phyloP scores from a whole-genome alignment of 2,888 invertebrate species.

The Tiphia femorata region DNA sequence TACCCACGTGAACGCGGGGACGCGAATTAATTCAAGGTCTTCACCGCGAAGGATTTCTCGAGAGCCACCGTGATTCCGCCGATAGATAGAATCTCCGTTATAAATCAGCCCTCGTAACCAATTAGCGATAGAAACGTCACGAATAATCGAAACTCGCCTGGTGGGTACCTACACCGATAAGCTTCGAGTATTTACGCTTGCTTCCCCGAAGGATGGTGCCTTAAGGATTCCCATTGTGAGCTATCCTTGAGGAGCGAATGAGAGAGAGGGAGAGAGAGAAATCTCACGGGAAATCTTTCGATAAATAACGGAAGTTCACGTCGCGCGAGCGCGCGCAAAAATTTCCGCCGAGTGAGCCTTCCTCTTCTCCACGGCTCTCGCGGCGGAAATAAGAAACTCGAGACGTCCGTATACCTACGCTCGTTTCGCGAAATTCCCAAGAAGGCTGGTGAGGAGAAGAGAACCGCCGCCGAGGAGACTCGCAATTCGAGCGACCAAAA shows the following conservation, averaged over 20 bases:
- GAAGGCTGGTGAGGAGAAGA: conserved; percentile 24
- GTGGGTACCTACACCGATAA: too few relatives aligned
- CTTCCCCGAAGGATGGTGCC: too few relatives aligned
- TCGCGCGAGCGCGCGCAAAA: neutral
- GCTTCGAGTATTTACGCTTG: too few relatives aligned
- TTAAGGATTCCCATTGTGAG: too few relatives aligned
- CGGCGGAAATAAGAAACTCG: conserved; percentile 11
- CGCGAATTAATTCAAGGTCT: conserved; percentile 16
- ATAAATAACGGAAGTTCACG: neutral
- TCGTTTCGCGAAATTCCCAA: conserved; percentile 38
- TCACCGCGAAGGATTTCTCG: too few relatives aligned
- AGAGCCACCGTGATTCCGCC: too few relatives aligned
- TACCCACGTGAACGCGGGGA: neutral
- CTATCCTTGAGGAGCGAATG: too few relatives aligned
- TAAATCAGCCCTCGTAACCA: too few relatives aligned
- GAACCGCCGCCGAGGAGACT: conserved; percentile 12
- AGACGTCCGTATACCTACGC: conserved; percentile 21
- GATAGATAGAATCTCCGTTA: too few relatives aligned
- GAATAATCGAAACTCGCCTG: too few relatives aligned
- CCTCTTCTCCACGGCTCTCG: conserved; percentile 19
- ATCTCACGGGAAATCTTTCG: too few relatives aligned
- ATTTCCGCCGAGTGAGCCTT: conserved; percentile 6
- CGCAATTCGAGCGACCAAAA: conserved; percentile 27
- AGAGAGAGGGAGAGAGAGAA: neutral
- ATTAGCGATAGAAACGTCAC: too few relatives aligned